These are phyloP conservation scores for Sialis fuliginosa DNA, from an alignment of 2,888 invertebrate species.

Conservation along the genomic window DNA sequence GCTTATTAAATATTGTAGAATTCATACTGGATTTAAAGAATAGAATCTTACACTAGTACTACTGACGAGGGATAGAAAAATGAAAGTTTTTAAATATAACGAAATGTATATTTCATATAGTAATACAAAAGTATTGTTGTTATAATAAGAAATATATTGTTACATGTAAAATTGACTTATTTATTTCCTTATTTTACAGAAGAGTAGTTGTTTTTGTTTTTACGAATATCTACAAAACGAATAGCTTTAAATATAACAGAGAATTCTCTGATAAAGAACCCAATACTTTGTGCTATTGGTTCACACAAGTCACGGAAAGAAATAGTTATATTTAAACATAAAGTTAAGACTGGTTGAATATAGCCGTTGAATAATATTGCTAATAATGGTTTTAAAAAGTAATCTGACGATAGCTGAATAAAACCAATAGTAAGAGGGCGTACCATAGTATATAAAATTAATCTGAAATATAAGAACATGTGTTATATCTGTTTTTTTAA, in stretches of 20 bases:
- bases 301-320: conserved; percentile 42
- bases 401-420: conserved; percentile 44
- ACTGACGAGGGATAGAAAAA: too few species aligned
- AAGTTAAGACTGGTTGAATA: conserved; percentile 48
- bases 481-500: too few species aligned
- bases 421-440: conserved; percentile 40
- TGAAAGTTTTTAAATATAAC: too few species aligned
- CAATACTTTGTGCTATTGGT: conserved; percentile 37
- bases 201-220: too few species aligned
- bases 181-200: too few species aligned
- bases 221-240: conserved; percentile 26
- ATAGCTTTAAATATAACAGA: conserved; percentile 26
- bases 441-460: conserved; percentile 35
- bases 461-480: conserved; percentile 19
- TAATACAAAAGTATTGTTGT: too few species aligned
- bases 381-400: conserved; percentile 44
- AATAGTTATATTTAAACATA: conserved; percentile 38
- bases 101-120: too few species aligned
- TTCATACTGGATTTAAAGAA: too few species aligned
- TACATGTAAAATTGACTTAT: too few species aligned
- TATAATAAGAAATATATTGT: too few species aligned
- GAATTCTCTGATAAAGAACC: conserved; percentile 29
- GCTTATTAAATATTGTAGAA: too few species aligned
- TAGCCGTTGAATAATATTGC: conserved; percentile 44
- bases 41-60: too few species aligned